Percentiles rank a stretch among this genome's conserved stretches.
Conservation (phyloP, 1,140 invertebrate genomes). For the Coelopa frigida region DNA sequence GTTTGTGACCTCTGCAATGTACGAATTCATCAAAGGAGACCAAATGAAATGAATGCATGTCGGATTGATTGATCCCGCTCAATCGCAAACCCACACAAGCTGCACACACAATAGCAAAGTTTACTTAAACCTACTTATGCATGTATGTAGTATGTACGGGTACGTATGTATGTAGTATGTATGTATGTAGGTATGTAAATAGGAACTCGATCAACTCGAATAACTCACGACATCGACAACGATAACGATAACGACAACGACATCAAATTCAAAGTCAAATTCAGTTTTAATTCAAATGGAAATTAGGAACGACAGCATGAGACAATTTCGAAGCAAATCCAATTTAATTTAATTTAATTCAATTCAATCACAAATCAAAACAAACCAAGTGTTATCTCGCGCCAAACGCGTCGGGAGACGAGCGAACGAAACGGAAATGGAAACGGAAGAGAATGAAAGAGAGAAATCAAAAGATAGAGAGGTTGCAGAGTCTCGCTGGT, state of each 20-base stretch:
- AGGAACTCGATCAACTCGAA: too few relatives aligned
- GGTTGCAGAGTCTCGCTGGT: background rate
- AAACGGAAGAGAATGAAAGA: background rate
- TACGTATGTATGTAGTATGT: background rate
- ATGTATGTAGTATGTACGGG: constrained; percentile 1
- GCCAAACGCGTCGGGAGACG: too few relatives aligned
- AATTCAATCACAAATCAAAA: too few relatives aligned
- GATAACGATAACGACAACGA: too few relatives aligned
- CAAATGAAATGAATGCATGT: background rate
- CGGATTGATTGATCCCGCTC: background rate
- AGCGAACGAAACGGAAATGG: background rate
- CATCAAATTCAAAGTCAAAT: too few relatives aligned
- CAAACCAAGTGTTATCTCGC: too few relatives aligned
- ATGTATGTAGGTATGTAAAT: too few relatives aligned
- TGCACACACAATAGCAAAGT: background rate
- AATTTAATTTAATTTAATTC: too few relatives aligned
- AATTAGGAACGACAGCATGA: too few relatives aligned
- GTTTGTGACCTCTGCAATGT: constrained; percentile 46
- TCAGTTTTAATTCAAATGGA: too few relatives aligned
- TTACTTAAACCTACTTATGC: background rate
- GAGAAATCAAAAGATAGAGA: background rate
- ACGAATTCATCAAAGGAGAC: background rate
- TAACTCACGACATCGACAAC: too few relatives aligned
- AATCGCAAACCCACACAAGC: background rate
- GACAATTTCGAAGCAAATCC: too few relatives aligned